Evolutionary conservation across 2,888 invertebrate genomes (phyloP).

Genomic region (Lamproptera curius): DNA sequence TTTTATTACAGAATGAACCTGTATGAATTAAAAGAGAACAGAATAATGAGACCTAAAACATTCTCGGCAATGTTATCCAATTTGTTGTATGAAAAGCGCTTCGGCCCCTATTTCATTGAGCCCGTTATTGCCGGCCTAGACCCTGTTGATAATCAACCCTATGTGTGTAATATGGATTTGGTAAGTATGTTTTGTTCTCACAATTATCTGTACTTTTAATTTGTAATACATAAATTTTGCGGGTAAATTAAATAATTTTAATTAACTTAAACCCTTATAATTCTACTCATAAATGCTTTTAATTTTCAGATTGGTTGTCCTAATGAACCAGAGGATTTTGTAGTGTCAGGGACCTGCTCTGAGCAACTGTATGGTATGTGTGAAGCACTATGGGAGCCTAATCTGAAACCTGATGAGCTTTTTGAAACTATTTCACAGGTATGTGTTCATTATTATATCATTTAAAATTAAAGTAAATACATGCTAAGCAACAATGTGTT

Average conservation of each 20-base stretch:
- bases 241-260: no score
- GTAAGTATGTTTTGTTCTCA: constrained; percentile 75
- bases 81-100: constrained; percentile 95
- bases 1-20: constrained; percentile 84
- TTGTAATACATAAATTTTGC: no score
- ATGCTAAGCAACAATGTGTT: neutral
- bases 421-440: constrained; percentile 95
- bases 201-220: neutral
- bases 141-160: constrained; percentile 90
- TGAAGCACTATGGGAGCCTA: constrained; percentile 95
- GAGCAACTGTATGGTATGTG: constrained; percentile 97
- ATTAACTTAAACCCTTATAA: no score
- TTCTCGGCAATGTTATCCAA: constrained; percentile 96
- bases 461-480: no score
- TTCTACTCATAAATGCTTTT: no score
- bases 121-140: constrained; percentile 97
- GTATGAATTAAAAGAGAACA: constrained; percentile 96
- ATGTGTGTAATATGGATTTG: constrained; percentile 95
- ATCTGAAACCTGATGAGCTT: constrained; percentile 93
- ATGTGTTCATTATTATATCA: no score
- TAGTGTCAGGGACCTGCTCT: constrained; percentile 96
- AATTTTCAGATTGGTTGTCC: constrained; percentile 82
- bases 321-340: constrained; percentile 96
- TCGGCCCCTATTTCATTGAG: constrained; percentile 98
- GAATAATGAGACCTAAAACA: constrained; percentile 93